phyloP scores from a whole-genome alignment of 2,888 invertebrate species.

The Dermolepida albohirtum region DNA sequence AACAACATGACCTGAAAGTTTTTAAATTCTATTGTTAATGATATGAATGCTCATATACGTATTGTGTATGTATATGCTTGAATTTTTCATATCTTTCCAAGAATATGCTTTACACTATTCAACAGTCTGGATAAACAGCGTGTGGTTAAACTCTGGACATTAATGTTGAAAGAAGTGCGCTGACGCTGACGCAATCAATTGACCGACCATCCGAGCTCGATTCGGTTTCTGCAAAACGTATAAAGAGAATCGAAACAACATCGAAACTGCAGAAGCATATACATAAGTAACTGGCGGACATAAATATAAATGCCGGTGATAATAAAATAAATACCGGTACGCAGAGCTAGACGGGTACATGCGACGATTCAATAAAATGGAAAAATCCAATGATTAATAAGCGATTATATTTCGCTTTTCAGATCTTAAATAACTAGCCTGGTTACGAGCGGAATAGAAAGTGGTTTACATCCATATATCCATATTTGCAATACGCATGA shows the following conservation, averaged over 20 bases:
- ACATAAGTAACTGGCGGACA: conserved; percentile 37
- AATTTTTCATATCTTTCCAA: too few species aligned
- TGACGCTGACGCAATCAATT: too few species aligned
- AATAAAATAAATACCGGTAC: conserved; percentile 53
- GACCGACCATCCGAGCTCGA: too few species aligned
- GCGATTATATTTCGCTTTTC: conserved; percentile 43
- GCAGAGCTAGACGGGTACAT: conserved; percentile 51
- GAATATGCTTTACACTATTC: too few species aligned
- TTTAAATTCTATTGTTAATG: too few species aligned
- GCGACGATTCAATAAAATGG: conserved; percentile 53
- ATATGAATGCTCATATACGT: too few species aligned
- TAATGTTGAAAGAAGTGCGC: too few species aligned
- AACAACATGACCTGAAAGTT: too few species aligned
- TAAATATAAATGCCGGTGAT: conserved; percentile 51
- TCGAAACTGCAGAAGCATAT: conserved; percentile 14
- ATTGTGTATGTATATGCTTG: too few species aligned
- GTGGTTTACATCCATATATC: conserved; percentile 47
- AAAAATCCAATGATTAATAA: conserved; percentile 50
- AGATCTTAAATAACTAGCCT: conserved; percentile 26
- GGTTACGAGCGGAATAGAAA: conserved; percentile 45
- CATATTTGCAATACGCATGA: conserved; percentile 47
- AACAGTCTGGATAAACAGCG: too few species aligned
- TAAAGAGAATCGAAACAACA: conserved; percentile 12
- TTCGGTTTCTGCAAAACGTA: too few species aligned
- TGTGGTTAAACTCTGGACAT: too few species aligned